phyloP scores from a whole-genome alignment of 2,113 vertebrate species.

The Solea senegalensis region DNA sequence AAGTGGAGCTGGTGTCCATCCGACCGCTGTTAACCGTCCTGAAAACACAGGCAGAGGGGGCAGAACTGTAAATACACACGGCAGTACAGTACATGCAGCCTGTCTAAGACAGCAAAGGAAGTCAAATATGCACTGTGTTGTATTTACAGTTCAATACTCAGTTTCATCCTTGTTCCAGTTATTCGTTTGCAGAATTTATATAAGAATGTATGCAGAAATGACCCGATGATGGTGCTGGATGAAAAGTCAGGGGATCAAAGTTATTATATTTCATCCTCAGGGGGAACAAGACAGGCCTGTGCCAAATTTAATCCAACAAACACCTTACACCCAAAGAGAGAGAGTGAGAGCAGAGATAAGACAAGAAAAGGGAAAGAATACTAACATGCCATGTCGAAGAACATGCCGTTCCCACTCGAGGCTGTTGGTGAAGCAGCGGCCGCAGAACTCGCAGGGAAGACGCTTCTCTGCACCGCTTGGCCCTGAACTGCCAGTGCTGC shows the following conservation, averaged over 20 bases:
- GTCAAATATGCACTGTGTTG: no score
- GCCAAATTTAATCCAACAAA: neutral
- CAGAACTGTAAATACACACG: neutral
- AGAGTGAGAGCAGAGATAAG: neutral
- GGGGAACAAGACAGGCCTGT: neutral
- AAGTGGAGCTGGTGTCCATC: constrained; percentile 64
- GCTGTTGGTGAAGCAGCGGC: constrained; percentile 92
- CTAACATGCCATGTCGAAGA: constrained; percentile 97
- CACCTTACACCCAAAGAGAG: neutral
- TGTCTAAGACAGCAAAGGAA: no score
- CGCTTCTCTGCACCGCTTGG: constrained; percentile 83
- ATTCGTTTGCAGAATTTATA: no score
- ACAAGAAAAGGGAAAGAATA: constrained; percentile 30
- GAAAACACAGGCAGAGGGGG: constrained; percentile 16
- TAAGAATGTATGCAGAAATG: no score
- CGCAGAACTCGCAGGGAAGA: constrained; percentile 96
- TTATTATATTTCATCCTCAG: neutral
- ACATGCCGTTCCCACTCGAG: constrained; percentile 96
- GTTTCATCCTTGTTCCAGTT: no score
- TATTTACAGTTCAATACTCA: no score
- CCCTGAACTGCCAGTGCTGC: constrained; percentile 68
- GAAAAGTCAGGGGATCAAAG: neutral
- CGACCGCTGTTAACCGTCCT: constrained; percentile 87
- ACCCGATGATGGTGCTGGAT: neutral
- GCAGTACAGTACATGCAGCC: no score